Base-by-base conservation (phyloP, 2,797 vertebrate species). In the Acridotheres tristis region DNA sequence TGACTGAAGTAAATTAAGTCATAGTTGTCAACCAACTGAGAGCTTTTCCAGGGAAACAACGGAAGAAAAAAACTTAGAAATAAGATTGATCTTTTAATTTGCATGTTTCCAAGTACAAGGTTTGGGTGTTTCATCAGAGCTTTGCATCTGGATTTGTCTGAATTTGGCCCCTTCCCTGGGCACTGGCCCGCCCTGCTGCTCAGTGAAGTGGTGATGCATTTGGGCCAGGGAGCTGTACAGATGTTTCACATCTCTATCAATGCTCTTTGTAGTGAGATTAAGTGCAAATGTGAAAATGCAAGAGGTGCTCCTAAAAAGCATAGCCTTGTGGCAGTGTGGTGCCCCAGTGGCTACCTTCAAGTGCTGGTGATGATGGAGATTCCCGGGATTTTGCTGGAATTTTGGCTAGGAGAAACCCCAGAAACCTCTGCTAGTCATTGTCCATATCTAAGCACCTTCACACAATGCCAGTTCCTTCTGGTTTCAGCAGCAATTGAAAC, bases 1-100 rank as follows among this genome's bases (percentile, higher is more conserved):
- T 93, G 93, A 84, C 20, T 71, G 88, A 90, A 82, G 66, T 87
- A 89, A 94, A 90, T 90, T 86, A 96, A 94, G 57, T 86, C 47
- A 85, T 63, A 93, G 89, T 65, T 94, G 74, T 59, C 50, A 85
- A 80, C 54, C 71, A 38, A 32, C 38, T 38, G 34, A 84, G 66
- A 92, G 73, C 32, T 93, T 89, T 78, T 74, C 36, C 40, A 48
- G 85, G 83, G 66, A 77, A 36, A 21, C 27, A 83, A 71, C 32
- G 30, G 29, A 36, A 88, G 11, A 32, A 73, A 89, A 66, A 78
- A 69, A n/a, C 77, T 68, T 81, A 29, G 68, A 77, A 74, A 71
- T 50, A 43, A 83, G 78, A 30, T 3, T 16, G 26, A 85, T 74
- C 16, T 93, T 86, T 29, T 36, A 13, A 26, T 59, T 61, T 85